Base-by-base conservation (phyloP, 2,888 invertebrate genomes). In the Catocala fraxini region DNA sequence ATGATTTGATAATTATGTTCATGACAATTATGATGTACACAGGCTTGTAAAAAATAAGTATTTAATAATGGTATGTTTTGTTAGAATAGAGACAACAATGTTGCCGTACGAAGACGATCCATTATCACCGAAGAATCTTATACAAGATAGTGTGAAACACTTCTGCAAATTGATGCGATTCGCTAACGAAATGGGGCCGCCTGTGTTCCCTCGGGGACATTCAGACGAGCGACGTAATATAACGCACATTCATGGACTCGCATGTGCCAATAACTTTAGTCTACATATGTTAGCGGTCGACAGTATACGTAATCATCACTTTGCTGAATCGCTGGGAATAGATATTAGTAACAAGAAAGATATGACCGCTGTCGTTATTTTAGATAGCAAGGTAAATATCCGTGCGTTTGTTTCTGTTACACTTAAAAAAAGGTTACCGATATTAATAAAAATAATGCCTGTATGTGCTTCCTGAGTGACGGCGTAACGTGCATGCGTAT, bases 301-400 rank as follows among this genome's bases (percentile, higher is more conserved):
- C 83, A 97, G 97, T 72, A 87, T 96, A 1, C 90, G 95, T 56
- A 97, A 97, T 81, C 95, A 95, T 73, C 96, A 97, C 79, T 97
- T 98, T 82, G 97, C 97, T 0, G 96, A 97, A 81, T 95, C 95
- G 33, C 94, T 98, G 5, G 97, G 97, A 2, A 94, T 97, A 25
- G 96, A 97, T 85, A 88, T 97, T 41, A 85, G 88, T 10, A 94
- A 92, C 47, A 92, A 85, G 63, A 94, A 89, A 63, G 95, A 97
- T 78, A 96, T 95, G 88, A 97, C 96, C 41, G 95, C 95, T 35
- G 95, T 95, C 49, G 95, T 97, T 57, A 96, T 97, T 79, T 89
- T 97, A 70, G 96, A 97, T 88, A 95, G 95, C 72, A 94, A 95
- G 92, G 97, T 97, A 89, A 48, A 34, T 49, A 42, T 11, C 25